These are phyloP conservation scores for Varanus salvator DNA, from an alignment of 2,113 vertebrate species.

Conservation along the genomic window DNA sequence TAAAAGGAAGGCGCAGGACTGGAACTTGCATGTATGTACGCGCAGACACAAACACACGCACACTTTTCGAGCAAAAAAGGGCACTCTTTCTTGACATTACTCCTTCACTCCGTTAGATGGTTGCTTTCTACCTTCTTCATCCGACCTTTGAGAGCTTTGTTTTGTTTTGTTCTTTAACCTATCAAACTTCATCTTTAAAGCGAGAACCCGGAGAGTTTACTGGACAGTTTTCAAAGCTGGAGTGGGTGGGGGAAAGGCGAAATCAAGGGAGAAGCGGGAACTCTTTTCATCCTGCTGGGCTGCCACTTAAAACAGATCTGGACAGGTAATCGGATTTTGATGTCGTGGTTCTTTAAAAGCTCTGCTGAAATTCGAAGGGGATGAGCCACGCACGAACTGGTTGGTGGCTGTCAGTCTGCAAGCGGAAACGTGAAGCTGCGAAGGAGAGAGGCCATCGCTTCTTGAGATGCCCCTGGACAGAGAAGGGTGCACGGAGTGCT, in stretches of 20 bases:
- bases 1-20: not conserved
- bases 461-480: slow-evolving; percentile 18
- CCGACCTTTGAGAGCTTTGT: not conserved
- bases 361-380: not conserved
- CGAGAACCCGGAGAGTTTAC: not conserved
- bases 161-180: not conserved
- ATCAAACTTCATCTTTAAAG: not conserved
- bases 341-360: not conserved
- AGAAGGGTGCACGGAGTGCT: slow-evolving; percentile 5
- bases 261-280: not conserved
- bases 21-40: too few relatives aligned
- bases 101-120: too few relatives aligned
- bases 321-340: not conserved
- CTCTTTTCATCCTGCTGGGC: too few relatives aligned
- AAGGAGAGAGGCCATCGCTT: not conserved
- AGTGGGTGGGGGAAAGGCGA: too few relatives aligned
- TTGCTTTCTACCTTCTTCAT: not conserved
- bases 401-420: not conserved
- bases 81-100: not conserved
- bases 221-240: not conserved
- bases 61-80: too few relatives aligned
- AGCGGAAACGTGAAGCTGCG: not conserved
- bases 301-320: not conserved
- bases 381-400: too few relatives aligned
- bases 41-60: too few relatives aligned